Percentiles rank a stretch among this genome's conserved stretches.
These are phyloP conservation scores for Megalurothrips usitatus DNA, from an alignment of 2,888 invertebrate species.

Conservation along the genomic window DNA sequence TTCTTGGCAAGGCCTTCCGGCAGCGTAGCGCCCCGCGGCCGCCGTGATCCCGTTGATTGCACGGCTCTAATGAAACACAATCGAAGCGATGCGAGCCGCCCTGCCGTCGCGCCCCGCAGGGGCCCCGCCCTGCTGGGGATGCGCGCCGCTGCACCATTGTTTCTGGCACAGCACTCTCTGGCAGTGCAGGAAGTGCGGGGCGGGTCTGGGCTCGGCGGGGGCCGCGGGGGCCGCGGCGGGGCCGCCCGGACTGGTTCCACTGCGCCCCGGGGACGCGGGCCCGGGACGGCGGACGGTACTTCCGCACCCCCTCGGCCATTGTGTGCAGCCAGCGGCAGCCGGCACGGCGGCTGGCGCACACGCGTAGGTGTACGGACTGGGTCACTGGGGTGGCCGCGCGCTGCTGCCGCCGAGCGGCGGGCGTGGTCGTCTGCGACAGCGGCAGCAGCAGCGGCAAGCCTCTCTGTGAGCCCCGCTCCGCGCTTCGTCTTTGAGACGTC, in stretches of 20 bases:
- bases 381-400: too few species aligned
- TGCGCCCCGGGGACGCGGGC: neutral
- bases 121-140: neutral
- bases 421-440: too few species aligned
- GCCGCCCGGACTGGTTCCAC: neutral
- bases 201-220: neutral
- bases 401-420: too few species aligned
- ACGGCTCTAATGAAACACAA: constrained; percentile 2
- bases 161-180: neutral
- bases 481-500: too few species aligned
- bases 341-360: neutral
- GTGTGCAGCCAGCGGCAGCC: neutral
- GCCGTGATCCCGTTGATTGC: constrained; percentile 10
- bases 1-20: neutral
- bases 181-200: constrained; percentile 17
- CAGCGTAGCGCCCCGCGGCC: neutral
- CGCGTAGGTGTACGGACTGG: too few species aligned
- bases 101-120: neutral
- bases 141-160: neutral
- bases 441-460: too few species aligned
- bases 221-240: neutral
- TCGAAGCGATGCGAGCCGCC: neutral
- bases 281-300: neutral
- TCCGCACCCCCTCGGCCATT: neutral
- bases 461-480: too few species aligned